Conservation (phyloP, 1,140 invertebrate genomes). For the Diachasma alloeum region DNA sequence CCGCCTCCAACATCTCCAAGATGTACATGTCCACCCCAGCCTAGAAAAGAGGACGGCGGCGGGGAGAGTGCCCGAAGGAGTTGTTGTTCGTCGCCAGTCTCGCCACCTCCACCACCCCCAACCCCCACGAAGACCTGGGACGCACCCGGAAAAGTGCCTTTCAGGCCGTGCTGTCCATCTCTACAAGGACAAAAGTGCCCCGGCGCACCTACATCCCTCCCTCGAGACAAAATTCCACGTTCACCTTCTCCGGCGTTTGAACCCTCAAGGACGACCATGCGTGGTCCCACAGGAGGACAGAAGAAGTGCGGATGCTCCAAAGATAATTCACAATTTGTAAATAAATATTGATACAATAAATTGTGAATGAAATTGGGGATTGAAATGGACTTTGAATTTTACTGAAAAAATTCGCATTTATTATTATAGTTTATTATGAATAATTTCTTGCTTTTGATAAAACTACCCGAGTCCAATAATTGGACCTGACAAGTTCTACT, state of each 20-base stretch:
- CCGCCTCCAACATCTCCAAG: background rate
- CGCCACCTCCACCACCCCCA: slow-evolving; percentile 2
- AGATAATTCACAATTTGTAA: background rate
- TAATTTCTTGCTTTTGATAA: too few relatives aligned
- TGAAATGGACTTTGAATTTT: too few relatives aligned
- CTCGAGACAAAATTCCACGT: background rate
- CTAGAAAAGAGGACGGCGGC: background rate
- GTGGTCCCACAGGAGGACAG: background rate
- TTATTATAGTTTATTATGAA: too few relatives aligned
- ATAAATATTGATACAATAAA: background rate
- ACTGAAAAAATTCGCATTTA: too few relatives aligned
- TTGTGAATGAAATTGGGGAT: background rate
- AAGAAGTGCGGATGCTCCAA: slow-evolving; percentile 11
- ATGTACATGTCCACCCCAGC: slow-evolving; percentile 27
- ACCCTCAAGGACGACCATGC: background rate
- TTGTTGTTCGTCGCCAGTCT: slow-evolving; percentile 19
- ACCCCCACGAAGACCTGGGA: background rate
- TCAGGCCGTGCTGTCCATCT: background rate
- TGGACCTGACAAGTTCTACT: too few relatives aligned
- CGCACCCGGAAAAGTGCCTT: background rate
- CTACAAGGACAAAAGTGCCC: background rate
- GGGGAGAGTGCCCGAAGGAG: slow-evolving; percentile 28
- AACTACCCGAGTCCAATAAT: too few relatives aligned
- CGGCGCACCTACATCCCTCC: background rate
- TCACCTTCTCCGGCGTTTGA: background rate